Evolutionary conservation across 2,113 vertebrate species (phyloP), one percentile per base, ranked within the genome.

Genomic region (Rhynchopsitta pachyrhyncha): DNA sequence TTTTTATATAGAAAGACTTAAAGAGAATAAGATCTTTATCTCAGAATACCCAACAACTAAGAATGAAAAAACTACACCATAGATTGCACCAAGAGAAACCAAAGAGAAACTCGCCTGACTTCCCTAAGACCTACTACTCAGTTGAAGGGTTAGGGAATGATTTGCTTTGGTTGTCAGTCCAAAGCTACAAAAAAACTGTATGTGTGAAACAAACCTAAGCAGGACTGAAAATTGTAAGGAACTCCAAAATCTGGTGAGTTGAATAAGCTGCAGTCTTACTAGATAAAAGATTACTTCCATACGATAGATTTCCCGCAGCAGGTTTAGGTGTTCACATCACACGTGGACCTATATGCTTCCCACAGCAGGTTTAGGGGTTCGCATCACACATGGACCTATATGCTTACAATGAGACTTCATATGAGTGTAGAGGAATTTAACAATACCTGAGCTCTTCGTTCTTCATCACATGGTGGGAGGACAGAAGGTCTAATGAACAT

Each of bases 401-500:
- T 22, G 31, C 44, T 60, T 47, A 50, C 11, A 57, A 31, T 23
- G 8, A 86, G 9, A 73, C 10, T 24, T 46, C n/a, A 35, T 5
- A 5, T 11, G 9, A 80, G 52, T 18, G 35, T 5, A 25, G 12
- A 42, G 8, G 9, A 52, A 66, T 55, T 66, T 13, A 37, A 44
- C 62, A 57, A 19, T 9, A 79, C 57, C 52, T 59, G 57, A 62
- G 42, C 20, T 39, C 8, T 35, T 53, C 1, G 0, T 47, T 37
- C 13, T 86, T 42, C 27, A 13, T 42, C 10, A 8, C 15, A 3
- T 4, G 3, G 17, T 0, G 2, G 7, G 17, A 67, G 27, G 42
- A 44, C 29, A 62, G 28, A 25, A 66, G 33, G 25, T 60, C 39
- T 41, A 9, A 17, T 4, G 17, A 46, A 13, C 14, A 4, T 1